Percentiles rank a stretch among this genome's conserved stretches.
Conservation (phyloP, 2,797 vertebrate genomes). For the Vipera latastei region DNA sequence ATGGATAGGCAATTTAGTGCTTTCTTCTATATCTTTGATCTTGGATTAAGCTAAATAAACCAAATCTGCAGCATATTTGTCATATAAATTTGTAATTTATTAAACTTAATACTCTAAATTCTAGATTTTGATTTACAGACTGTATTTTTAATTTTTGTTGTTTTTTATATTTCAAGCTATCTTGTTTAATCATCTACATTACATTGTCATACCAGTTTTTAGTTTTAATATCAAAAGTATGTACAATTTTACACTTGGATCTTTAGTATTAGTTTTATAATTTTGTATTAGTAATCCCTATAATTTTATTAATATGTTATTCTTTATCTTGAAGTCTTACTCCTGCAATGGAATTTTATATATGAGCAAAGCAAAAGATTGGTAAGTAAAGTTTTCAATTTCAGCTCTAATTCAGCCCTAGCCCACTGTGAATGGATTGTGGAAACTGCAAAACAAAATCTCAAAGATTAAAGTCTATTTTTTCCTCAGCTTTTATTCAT, state of each 20-base stretch:
- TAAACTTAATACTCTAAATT: background rate
- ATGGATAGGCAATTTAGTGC: background rate
- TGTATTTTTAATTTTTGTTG: background rate
- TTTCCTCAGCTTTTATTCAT: background rate
- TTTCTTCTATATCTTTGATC: background rate
- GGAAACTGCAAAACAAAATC: background rate
- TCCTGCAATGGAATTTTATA: background rate
- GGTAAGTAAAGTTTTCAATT: background rate
- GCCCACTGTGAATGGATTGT: background rate
- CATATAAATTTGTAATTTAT: background rate
- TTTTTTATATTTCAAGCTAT: background rate
- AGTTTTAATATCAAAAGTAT: background rate
- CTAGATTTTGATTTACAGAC: background rate
- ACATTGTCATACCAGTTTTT: background rate
- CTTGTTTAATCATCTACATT: background rate
- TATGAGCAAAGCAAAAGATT: background rate
- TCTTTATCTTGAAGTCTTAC: background rate
- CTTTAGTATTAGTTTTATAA: background rate
- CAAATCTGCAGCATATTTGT: background rate
- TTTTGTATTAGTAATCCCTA: background rate
- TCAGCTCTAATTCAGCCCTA: background rate
- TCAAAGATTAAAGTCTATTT: background rate
- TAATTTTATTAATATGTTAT: background rate
- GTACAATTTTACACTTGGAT: background rate
- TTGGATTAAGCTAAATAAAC: background rate